Evolutionary conservation across 2,888 invertebrate genomes (phyloP).

Genomic region (Microplitis manilae): DNA sequence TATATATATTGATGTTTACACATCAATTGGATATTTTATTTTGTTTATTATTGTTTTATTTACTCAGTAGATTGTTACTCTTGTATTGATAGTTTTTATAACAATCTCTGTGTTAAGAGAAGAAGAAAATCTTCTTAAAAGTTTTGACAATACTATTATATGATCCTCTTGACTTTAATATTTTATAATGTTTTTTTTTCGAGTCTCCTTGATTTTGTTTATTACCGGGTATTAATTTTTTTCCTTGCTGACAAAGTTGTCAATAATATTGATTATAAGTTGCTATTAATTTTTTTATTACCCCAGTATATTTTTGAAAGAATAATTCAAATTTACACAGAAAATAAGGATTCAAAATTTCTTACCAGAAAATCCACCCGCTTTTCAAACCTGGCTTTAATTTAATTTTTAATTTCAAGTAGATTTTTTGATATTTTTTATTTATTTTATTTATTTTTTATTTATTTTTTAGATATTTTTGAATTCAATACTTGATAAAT

Average conservation of each 20-base stretch:
- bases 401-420: no score
- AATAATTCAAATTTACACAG: no score
- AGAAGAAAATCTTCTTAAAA: conserved; percentile 13
- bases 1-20: not conserved
- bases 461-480: no score
- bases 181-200: not conserved
- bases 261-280: not conserved
- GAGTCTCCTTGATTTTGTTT: not conserved
- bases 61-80: not conserved
- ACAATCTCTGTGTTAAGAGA: not conserved
- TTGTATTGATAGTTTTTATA: not conserved
- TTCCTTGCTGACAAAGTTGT: not conserved
- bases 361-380: no score
- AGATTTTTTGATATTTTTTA: no score
- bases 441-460: no score
- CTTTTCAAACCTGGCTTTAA: no score
- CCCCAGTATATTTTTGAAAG: no score
- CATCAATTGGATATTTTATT: not conserved
- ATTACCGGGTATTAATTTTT: not conserved
- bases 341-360: no score
- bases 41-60: not conserved
- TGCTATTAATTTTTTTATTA: not conserved
- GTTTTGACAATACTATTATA: conserved; percentile 2
- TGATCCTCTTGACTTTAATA: not conserved
- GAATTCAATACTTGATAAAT: no score